Evolutionary conservation across 1,140 invertebrate species (phyloP).

Genomic region (Idris sp.): DNA sequence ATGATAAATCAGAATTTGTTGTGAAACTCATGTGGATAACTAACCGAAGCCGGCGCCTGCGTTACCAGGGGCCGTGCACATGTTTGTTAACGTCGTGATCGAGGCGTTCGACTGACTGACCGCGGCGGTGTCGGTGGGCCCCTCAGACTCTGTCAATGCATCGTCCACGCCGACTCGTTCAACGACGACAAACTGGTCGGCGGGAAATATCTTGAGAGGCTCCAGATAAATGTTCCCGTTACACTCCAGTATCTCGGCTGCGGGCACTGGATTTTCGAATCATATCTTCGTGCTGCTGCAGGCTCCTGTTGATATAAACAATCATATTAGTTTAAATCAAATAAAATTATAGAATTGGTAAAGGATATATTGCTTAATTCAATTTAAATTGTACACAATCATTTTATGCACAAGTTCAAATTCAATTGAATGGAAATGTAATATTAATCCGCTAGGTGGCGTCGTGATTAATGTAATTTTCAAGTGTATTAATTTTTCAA

Average conservation of each 20-base stretch:
- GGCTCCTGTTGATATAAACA: no score
- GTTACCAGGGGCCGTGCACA: constrained; percentile 77
- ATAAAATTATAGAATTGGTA: no score
- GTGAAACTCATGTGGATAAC: no score
- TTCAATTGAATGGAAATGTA: no score
- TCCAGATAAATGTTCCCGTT: constrained; percentile 75
- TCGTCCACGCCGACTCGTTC: constrained; percentile 74
- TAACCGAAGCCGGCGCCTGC: constrained; percentile 61
- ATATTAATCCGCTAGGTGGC: no score
- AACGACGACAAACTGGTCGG: constrained; percentile 76
- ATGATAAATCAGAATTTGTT: no score
- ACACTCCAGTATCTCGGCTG: constrained; percentile 76
- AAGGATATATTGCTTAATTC: no score
- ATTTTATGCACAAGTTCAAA: no score
- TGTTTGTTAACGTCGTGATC: constrained; percentile 73
- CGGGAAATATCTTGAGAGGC: constrained; percentile 77
- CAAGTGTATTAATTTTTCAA: no score
- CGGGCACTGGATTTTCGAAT: constrained; percentile 50
- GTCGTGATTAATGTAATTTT: no score
- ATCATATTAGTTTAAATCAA: no score
- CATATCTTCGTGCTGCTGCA: constrained; percentile 65
- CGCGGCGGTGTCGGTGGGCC: constrained; percentile 62
- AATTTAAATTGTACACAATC: no score
- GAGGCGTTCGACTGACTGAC: constrained; percentile 70
- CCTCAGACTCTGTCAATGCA: constrained; percentile 73